A percentile compares a stretch with the other conserved stretches of the same genome.
Conservation (phyloP, 2,797 vertebrate species). For the Adelosebastes latens region DNA sequence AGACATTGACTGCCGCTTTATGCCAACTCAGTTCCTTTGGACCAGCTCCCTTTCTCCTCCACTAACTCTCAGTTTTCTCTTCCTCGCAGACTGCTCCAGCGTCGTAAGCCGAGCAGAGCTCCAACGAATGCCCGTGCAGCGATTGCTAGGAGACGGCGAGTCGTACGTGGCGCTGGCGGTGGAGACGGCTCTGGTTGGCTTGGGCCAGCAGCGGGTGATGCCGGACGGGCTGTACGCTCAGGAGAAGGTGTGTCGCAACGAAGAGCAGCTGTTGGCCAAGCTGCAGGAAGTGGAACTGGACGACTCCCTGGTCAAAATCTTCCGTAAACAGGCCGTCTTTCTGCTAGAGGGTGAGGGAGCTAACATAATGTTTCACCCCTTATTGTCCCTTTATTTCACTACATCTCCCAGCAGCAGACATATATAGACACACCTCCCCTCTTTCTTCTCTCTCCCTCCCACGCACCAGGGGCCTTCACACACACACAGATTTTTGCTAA, state of each 20-base stretch:
- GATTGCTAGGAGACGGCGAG: constrained; percentile 94
- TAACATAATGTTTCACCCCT: neutral
- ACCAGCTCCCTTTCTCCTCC: neutral
- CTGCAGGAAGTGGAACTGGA: constrained; percentile 98
- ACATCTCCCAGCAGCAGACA: constrained; percentile 16
- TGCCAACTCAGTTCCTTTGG: neutral
- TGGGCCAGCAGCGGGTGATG: constrained; percentile 97
- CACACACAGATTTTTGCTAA: constrained; percentile 56
- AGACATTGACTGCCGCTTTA: neutral
- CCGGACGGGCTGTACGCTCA: constrained; percentile 97
- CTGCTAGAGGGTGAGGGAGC: constrained; percentile 91
- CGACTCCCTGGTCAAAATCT: constrained; percentile 96
- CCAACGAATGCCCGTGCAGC: constrained; percentile 91
- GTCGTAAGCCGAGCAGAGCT: constrained; percentile 91
- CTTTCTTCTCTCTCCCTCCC: constrained; percentile 41
- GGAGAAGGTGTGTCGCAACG: constrained; percentile 97
- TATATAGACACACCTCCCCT: constrained; percentile 13
- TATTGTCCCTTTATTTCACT: constrained; percentile 14
- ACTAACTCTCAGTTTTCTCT: neutral
- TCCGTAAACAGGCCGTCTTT: constrained; percentile 98
- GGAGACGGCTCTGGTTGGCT: constrained; percentile 94
- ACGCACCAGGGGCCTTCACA: constrained; percentile 46
- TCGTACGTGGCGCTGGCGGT: constrained; percentile 94
- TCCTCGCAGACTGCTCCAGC: constrained; percentile 85
- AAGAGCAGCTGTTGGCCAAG: constrained; percentile 97